Evolutionary conservation across 2,113 vertebrate species (phyloP), one percentile per base, ranked within the genome.

Genomic region (Lepus europaeus): DNA sequence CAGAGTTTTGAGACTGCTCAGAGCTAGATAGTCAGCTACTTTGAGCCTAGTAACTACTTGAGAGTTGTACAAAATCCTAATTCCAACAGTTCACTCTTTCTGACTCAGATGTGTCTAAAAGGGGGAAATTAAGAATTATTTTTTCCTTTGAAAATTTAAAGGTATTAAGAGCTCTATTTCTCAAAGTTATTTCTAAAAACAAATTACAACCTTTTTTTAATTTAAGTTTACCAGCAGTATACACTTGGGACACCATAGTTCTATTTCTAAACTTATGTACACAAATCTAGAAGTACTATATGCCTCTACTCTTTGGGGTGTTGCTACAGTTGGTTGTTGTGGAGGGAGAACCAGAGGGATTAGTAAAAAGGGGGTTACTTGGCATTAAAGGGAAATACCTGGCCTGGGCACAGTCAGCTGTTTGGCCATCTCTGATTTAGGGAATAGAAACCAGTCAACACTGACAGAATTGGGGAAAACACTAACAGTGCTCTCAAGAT

Each of bases 101-200:
- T 81, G 53, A 49, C 45, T 27, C 33, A 88, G 16, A 39, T 66
- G 3, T 87, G 27, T 91, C 45, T 91, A 33, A 87, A 84, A 87
- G 27, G 77, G 33, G 45, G 25, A 74, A 27, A 80, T 79, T 69
- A 9, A 53, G 53, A 61, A 79, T 56, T 82, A 39, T 68, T 45
- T 72, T 1, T 70, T 74, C 53, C 20, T 83, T 97, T 91, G 64
- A n/a, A 53, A 90, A 4, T 39, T 14, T 36, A 76, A 64, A 82
- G 23, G n/a, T 31, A 79, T 90, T 83, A 79, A 79, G 22, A 51
- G 69, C 88, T 68, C 90, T 64, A 87, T 12, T 61, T 88, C 90
- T 91, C 69, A 80, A 11, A 77, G n/a, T 77, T 63, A 16, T 93
- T 68, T 69, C 36, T 51, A 45, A 94, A 89, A 95, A 61, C 82